Evolutionary conservation across 2,797 vertebrate species (phyloP).

Genomic region (Poecilia wingei): DNA sequence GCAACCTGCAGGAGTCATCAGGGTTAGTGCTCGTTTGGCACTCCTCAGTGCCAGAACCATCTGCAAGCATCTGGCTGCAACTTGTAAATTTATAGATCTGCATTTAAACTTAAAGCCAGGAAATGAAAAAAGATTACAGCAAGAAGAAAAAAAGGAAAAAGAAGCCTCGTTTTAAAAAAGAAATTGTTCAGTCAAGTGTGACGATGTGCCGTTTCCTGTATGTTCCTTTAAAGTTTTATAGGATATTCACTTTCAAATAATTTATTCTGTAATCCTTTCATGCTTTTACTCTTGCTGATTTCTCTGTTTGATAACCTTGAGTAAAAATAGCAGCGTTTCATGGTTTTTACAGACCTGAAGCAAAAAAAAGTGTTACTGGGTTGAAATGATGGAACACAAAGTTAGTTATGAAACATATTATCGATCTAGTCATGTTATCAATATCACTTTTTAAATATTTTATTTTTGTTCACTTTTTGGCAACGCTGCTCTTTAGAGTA

Average conservation of each 20-base stretch:
- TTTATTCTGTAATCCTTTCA: constrained; percentile 20
- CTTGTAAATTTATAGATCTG: constrained; percentile 67
- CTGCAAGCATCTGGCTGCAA: constrained; percentile 52
- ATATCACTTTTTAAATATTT: background rate
- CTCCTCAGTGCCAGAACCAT: constrained; percentile 52
- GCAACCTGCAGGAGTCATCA: constrained; percentile 75
- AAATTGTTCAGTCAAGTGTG: background rate
- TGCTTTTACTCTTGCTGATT: constrained; percentile 22
- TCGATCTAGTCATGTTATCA: background rate
- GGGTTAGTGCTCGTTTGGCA: constrained; percentile 80
- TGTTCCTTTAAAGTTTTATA: constrained; percentile 29
- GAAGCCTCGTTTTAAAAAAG: background rate
- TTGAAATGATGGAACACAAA: background rate
- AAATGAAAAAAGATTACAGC: constrained; percentile 56
- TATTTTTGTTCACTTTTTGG: background rate
- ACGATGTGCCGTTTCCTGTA: background rate
- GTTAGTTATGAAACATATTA: background rate
- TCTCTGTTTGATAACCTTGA: constrained; percentile 1
- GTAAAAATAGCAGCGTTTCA: background rate
- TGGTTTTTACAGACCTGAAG: background rate
- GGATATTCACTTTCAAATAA: constrained; percentile 20
- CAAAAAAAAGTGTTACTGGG: background rate
- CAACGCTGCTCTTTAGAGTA: background rate
- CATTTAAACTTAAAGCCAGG: constrained; percentile 60
- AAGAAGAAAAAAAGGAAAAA: constrained; percentile 19